Base-by-base conservation (phyloP, 2,888 invertebrate species). In the Serrognathus titanus region DNA sequence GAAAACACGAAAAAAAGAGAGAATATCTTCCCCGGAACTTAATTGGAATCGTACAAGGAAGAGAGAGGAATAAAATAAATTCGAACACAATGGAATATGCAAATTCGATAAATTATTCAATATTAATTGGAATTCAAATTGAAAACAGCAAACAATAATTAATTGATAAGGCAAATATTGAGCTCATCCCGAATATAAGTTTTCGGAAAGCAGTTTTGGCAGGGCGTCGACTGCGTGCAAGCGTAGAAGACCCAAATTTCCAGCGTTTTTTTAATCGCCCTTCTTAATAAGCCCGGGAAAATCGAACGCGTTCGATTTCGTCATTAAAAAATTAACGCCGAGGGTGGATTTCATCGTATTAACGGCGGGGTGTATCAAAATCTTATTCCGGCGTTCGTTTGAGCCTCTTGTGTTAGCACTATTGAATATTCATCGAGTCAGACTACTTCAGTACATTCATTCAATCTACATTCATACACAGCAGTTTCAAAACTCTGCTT, bases 101-200 rank as follows among this genome's bases (percentile, higher is more conserved):
- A 65, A 63, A 73, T 72, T 67, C 67, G 72, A 73, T 74, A 72
- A 73, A 72, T 73, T 73, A 73, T 69, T 68, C 71, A 66, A 66
- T 66, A 65, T 66, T 67, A 70, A 69, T 67, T 65, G 63, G 65
- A 66, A 71, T 69, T 69, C 68, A 68, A 72, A 71, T 70, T 54
- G 71, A 70, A 46, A 70, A 71, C 70, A 69, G 70, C 71, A 71
- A 69, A 71, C 72, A 70, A 69, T 71, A 71, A 73, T 73, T 74
- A 73, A 73, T 72, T 72, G 71, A 72, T 71, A 71, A 71, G 68
- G 71, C 72, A 72, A 72, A 73, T 72, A 72, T 73, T 70, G 66
- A 65, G 43, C 20, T 43, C 43, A 20, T 43, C 43, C 20, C 9
- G 43, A 43, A 16, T 43, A 43, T 43, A 20, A 43, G 43, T n/a